Base-by-base conservation (phyloP, 2,888 invertebrate species). In the Diaprepes abbreviatus region DNA sequence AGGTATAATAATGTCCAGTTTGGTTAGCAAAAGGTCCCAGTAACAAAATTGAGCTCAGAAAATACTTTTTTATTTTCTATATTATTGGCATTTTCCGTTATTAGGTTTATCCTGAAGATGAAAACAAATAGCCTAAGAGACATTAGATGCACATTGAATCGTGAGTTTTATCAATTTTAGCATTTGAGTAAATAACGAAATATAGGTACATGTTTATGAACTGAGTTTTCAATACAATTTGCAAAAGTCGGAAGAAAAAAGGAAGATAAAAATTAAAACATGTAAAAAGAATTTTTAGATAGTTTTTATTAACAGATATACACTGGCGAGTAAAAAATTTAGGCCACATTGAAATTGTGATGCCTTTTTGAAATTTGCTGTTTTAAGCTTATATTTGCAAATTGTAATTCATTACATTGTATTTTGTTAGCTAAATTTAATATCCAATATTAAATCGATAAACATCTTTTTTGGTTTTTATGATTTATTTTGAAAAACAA, bases 211-310 rank as follows among this genome's bases (percentile, higher is more conserved):
- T 6, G 10, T 45, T 45, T 6, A 45, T 24, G 24, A 24, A 24
- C 17, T 2, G 21, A 12, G 19, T 24, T 0, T 45, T 10, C 24
- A 2, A 0, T 7, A 5, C 9, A 6, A 1, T 24, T 24, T 19
- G 21, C 2, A n/a, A 48, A 21, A 6, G 7, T 19, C 21, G 14
- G 9, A 12, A 48, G 24, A 48, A 48, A 1, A 7, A 24, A 3
- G 9, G 10, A 45, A 2, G 6, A 14, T 6, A 19, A 21, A n/a
- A 1, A 21, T 19, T 21, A 48, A 28, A 28, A 7, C 1, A 12
- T 66, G 48, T 58, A 54, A 54, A 63, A 63, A 52, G 54, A 17
- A n/a, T n/a, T n/a, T n/a, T n/a, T n/a, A n/a, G n/a, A n/a, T n/a
- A n/a, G n/a, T n/a, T n/a, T n/a, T n/a, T n/a, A n/a, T n/a, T n/a